Evolutionary conservation across 1,140 invertebrate genomes (phyloP), one percentile per base, ranked within the genome.

Genomic region (Camponotus floridanus): DNA sequence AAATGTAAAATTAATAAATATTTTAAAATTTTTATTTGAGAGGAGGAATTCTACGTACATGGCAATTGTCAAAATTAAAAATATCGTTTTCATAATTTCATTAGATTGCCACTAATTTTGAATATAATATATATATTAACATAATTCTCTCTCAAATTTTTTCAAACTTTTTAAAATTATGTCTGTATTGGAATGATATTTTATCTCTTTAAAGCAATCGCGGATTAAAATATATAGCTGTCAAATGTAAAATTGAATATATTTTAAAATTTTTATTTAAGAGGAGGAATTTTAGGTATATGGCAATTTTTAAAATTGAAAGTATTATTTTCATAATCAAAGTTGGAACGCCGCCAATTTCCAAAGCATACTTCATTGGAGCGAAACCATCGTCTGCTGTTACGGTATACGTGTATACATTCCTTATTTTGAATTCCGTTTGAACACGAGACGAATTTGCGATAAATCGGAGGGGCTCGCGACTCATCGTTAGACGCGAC

Each of bases 401-500:
- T 73, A 57, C 68, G 31, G 9, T 51, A 26, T 26, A 26, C 79
- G 7, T 31, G 48, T 51, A 51, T 18, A 39, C 18, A 55, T 73
- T 81, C 55, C 79, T 83, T 74, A 83, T 83, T 79, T 68, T 64
- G 36, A 68, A 68, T 68, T 74, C 67, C 39, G 67, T 59, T 73
- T 59, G 79, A 45, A 81, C 79, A 73, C 67, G 31, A 18, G 13
- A 15, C 67, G 55, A 83, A 83, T 83, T 83, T 61, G 79, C 79
- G 55, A 42, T 74, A 74, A 83, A 83, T 83, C 79, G 64, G 79
- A 61, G 31, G 55, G 36, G 36, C 26, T 15, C 39, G 36, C 55
- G 18, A 26, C 67, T 73, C 79, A 61, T 73, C 79, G 79, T 81
- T 81, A 81, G 79, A 81, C 67, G 68, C 68, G 79, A 83, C 79